Evolutionary conservation across 2,888 invertebrate genomes (phyloP).

Genomic region (Rhagophthalmus giganteus): DNA sequence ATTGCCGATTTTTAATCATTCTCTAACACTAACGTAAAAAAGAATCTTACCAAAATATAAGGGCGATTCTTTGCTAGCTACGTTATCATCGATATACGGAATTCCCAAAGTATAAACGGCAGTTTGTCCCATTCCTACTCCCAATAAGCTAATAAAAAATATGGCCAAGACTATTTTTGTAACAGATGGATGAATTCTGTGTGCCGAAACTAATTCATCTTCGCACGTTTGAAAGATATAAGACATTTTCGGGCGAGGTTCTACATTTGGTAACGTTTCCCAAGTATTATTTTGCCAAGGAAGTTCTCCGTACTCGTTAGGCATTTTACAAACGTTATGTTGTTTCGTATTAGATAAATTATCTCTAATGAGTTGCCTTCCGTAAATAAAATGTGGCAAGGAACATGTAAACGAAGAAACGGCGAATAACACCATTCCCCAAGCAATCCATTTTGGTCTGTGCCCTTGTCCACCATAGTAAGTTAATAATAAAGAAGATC

Average conservation of each 20-base stretch:
- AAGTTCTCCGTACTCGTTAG: constrained; percentile 23
- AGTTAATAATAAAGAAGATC: constrained; percentile 82
- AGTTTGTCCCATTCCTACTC: constrained; percentile 90
- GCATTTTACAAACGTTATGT: constrained; percentile 53
- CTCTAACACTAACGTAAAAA: background rate
- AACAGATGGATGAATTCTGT: constrained; percentile 73
- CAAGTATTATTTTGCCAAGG: constrained; percentile 20
- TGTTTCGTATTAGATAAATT: constrained; percentile 53
- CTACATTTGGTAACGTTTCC: constrained; percentile 6
- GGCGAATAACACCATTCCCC: constrained; percentile 87
- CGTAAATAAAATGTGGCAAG: constrained; percentile 84
- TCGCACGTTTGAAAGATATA: constrained; percentile 43
- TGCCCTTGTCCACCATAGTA: constrained; percentile 92
- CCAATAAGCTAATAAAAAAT: constrained; percentile 84
- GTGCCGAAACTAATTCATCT: constrained; percentile 64
- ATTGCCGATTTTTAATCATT: constrained; percentile 27
- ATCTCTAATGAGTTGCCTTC: constrained; percentile 68
- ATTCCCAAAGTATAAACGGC: constrained; percentile 91
- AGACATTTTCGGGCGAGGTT: constrained; percentile 23
- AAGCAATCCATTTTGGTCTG: constrained; percentile 90
- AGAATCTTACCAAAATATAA: constrained; percentile 80
- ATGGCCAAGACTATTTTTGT: constrained; percentile 82
- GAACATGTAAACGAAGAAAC: constrained; percentile 85
- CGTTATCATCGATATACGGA: constrained; percentile 93
- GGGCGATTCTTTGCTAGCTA: constrained; percentile 88